A percentile compares a stretch with the other conserved stretches of the same genome.
Conservation (phyloP, 2,888 invertebrate genomes). For the Bembecia ichneumoniformis region DNA sequence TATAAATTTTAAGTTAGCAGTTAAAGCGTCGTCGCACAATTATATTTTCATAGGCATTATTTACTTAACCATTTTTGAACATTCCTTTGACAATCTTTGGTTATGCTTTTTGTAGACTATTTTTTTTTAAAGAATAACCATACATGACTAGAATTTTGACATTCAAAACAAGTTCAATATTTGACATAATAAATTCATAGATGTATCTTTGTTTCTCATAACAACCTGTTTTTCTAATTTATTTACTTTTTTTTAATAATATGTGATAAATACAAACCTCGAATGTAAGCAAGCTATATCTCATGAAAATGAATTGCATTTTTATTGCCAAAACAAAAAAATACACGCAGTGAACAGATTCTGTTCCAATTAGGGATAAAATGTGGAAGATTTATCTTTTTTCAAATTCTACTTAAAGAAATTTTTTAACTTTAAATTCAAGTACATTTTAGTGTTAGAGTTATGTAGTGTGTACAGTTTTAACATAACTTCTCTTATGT, state of each 20-base stretch:
- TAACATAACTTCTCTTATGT: slow-evolving; percentile 44
- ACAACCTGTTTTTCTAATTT: slow-evolving; percentile 61
- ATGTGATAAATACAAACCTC: slow-evolving; percentile 66
- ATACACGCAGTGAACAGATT: slow-evolving; percentile 24
- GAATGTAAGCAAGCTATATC: slow-evolving; percentile 58
- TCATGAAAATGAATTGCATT: slow-evolving; percentile 53
- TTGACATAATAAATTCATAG: slow-evolving; percentile 47
- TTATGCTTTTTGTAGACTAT: slow-evolving; percentile 39
- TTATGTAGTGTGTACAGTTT: slow-evolving; percentile 61
- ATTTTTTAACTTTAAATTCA: slow-evolving; percentile 38
- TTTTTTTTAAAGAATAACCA: too few species aligned
- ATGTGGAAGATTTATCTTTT: slow-evolving; percentile 48
- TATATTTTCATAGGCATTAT: slow-evolving; percentile 68
- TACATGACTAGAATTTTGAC: slow-evolving; percentile 15
- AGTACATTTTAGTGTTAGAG: slow-evolving; percentile 61
- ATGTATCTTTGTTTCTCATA: slow-evolving; percentile 49
- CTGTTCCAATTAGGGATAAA: slow-evolving; percentile 41
- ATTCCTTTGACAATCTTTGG: slow-evolving; percentile 66
- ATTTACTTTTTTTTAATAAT: slow-evolving; percentile 46
- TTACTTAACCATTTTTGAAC: slow-evolving; percentile 67
- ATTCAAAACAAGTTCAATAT: slow-evolving; percentile 20
- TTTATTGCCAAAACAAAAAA: slow-evolving; percentile 30
- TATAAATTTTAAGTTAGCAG: slow-evolving; percentile 70
- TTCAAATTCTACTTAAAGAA: slow-evolving; percentile 36
- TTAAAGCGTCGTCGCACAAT: slow-evolving; percentile 55